Evolutionary conservation across 2,797 vertebrate genomes (phyloP).

Genomic region (Argentina silus): DNA sequence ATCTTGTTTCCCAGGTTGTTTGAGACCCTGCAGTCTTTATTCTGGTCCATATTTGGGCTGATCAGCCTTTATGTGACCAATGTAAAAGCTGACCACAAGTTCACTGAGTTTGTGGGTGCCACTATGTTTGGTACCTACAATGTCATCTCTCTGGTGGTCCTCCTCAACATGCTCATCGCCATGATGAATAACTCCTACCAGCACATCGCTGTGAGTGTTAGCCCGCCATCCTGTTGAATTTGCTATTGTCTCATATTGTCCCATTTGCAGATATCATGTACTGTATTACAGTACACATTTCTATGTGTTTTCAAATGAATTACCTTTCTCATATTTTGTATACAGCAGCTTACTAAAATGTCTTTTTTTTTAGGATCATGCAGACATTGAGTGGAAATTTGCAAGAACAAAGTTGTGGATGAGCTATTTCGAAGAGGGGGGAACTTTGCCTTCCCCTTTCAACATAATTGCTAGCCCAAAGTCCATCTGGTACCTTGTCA

Average conservation of each 20-base stretch:
- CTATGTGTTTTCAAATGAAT: neutral
- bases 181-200: conserved; percentile 99
- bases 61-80: conserved; percentile 96
- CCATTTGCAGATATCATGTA: too few relatives aligned
- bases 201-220: conserved; percentile 92
- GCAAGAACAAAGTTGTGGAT: conserved; percentile 99
- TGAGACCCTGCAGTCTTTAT: conserved; percentile 95
- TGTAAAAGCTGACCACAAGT: conserved; percentile 86
- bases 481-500: conserved; percentile 87
- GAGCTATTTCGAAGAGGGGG: conserved; percentile 99
- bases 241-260: too few relatives aligned
- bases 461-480: conserved; percentile 98
- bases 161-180: conserved; percentile 98
- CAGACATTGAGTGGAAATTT: conserved; percentile 99
- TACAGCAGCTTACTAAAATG: neutral
- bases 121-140: conserved; percentile 99
- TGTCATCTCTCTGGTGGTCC: conserved; percentile 95
- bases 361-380: conserved; percentile 85
- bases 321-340: neutral
- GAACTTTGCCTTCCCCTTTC: conserved; percentile 94
- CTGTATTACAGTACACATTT: too few relatives aligned
- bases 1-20: conserved; percentile 78
- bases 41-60: conserved; percentile 98
- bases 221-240: too few relatives aligned
- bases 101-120: conserved; percentile 94